Percentiles rank a stretch among this genome's conserved stretches.
Evolutionary conservation across 2,888 invertebrate genomes (phyloP).

Genomic region (Galerucella calmariensis): DNA sequence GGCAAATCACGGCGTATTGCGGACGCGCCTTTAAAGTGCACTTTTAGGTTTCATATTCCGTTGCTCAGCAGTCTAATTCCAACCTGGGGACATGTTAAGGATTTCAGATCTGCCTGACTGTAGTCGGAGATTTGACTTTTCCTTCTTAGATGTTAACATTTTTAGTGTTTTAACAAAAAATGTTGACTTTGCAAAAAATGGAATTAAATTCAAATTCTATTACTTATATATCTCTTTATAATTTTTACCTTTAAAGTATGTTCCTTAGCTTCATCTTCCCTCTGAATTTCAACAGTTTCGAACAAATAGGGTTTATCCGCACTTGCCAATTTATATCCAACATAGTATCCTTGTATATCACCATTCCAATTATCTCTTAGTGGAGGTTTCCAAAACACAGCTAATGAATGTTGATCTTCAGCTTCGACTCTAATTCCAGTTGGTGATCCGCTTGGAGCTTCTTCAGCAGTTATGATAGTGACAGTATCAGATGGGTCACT

Average conservation of each 20-base stretch:
- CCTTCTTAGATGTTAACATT: too few species aligned
- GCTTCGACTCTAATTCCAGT: conserved; percentile 87
- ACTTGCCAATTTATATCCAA: conserved; percentile 87
- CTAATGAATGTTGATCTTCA: conserved; percentile 85
- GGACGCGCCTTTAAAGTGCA: too few species aligned
- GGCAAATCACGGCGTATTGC: too few species aligned
- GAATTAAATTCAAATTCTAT: too few species aligned
- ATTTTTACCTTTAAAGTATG: conserved; percentile 74
- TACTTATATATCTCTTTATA: not conserved
- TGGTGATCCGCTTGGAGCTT: conserved; percentile 81
- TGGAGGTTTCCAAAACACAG: conserved; percentile 92
- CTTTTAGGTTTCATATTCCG: too few species aligned
- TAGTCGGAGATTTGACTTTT: too few species aligned
- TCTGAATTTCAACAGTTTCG: conserved; percentile 91
- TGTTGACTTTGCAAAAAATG: too few species aligned
- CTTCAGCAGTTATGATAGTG: conserved; percentile 95
- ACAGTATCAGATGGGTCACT: conserved; percentile 93
- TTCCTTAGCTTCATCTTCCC: conserved; percentile 92
- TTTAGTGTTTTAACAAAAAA: too few species aligned
- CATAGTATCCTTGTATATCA: conserved; percentile 90
- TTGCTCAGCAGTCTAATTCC: too few species aligned
- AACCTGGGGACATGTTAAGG: too few species aligned
- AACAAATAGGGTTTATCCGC: conserved; percentile 89
- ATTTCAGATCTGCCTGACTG: too few species aligned
- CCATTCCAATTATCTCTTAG: conserved; percentile 92